These are phyloP conservation scores for Drosophila azteca DNA, from an alignment of 1,140 invertebrate genomes.

Conservation along the genomic window DNA sequence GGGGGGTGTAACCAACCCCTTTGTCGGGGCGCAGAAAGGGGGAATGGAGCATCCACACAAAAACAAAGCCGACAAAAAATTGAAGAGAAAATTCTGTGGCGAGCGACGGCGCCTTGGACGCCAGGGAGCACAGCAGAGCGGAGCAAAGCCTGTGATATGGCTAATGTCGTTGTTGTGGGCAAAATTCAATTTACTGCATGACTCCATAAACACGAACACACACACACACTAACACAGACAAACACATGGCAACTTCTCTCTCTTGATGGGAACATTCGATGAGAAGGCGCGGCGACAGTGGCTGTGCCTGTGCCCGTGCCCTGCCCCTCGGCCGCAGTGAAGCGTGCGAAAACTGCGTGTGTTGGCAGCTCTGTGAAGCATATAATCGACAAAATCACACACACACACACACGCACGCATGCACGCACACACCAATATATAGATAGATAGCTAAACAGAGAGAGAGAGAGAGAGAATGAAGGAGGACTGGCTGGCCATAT, in stretches of 20 bases:
- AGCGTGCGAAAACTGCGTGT: slow-evolving; percentile 53
- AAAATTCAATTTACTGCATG: slow-evolving; percentile 80
- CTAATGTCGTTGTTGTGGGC: slow-evolving; percentile 78
- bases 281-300: slow-evolving; percentile 31
- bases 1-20: neutral
- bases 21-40: neutral
- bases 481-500: slow-evolving; percentile 17
- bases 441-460: too few relatives aligned
- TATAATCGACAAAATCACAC: slow-evolving; percentile 72
- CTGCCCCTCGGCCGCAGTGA: slow-evolving; percentile 17
- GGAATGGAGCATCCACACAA: neutral
- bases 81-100: slow-evolving; percentile 27
- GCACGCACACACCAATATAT: too few relatives aligned
- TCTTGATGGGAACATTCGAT: slow-evolving; percentile 17
- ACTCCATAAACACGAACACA: slow-evolving; percentile 57
- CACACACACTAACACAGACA: slow-evolving; percentile 2
- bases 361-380: slow-evolving; percentile 76
- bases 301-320: too few relatives aligned
- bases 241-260: slow-evolving; percentile 5
- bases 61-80: slow-evolving; percentile 15
- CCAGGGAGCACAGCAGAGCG: neutral
- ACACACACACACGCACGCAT: neutral
- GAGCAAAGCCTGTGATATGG: slow-evolving; percentile 57
- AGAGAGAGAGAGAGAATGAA: neutral
- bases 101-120: neutral